Conservation (phyloP, 2,113 vertebrate species). For the Ceyx margarethae region DNA sequence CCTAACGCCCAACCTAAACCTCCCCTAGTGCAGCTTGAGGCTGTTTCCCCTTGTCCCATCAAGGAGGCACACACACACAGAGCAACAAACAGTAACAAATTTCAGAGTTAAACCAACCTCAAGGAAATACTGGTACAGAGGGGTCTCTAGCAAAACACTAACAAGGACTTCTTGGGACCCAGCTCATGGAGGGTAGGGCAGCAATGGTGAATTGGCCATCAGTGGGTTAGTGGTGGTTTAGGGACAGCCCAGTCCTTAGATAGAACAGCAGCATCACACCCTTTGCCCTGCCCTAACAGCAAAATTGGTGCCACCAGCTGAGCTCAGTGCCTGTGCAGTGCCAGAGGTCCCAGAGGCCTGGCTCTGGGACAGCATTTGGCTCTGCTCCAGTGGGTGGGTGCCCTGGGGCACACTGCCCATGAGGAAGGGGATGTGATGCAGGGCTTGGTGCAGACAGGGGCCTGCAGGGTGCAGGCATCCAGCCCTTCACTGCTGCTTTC, state of each 20-base stretch:
- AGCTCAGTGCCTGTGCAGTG: rapidly evolving
- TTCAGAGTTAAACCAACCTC: background rate
- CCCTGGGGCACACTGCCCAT: rapidly evolving
- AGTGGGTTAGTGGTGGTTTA: background rate
- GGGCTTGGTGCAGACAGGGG: background rate
- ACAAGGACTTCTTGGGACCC: background rate
- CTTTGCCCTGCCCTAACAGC: background rate
- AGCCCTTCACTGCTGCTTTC: background rate
- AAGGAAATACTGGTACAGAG: background rate
- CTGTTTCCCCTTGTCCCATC: too few relatives aligned
- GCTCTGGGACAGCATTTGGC: background rate
- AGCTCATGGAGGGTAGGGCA: background rate
- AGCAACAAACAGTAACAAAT: background rate
- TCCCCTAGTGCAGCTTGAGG: too few relatives aligned
- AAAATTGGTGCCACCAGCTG: background rate
- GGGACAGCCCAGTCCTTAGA: background rate
- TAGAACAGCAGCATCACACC: too few relatives aligned
- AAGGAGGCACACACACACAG: background rate
- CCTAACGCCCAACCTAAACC: too few relatives aligned
- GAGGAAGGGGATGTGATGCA: background rate
- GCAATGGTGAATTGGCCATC: rapidly evolving
- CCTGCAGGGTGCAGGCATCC: background rate
- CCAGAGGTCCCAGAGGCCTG: background rate
- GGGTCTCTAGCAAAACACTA: background rate
- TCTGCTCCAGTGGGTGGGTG: background rate